Evolutionary conservation across 2,797 vertebrate genomes (phyloP).

Genomic region (Dendrocincla tyrannina): DNA sequence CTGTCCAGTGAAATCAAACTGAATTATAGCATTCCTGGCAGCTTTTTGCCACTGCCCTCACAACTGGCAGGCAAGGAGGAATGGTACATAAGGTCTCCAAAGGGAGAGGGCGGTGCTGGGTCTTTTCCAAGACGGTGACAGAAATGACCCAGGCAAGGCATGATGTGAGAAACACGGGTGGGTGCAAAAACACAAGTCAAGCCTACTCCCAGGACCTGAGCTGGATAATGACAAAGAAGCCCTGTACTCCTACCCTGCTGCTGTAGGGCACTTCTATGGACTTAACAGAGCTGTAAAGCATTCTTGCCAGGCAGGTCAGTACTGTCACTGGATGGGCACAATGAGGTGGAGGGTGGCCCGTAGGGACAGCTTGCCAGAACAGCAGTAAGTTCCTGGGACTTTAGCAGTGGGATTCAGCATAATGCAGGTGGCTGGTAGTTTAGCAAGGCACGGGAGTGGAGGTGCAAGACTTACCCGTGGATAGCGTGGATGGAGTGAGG

Average conservation of each 20-base stretch:
- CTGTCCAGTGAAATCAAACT: background rate
- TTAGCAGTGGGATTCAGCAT: fast-evolving
- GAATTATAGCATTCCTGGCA: fast-evolving
- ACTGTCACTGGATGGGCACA: background rate
- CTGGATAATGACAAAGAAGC: background rate
- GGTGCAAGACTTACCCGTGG: constrained; percentile 86
- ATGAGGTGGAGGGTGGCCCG: background rate
- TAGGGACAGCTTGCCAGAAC: background rate
- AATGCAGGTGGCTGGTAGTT: fast-evolving
- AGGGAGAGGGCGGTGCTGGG: fast-evolving
- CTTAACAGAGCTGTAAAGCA: background rate
- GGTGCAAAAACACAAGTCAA: background rate
- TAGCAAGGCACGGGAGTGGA: background rate
- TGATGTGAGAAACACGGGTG: fast-evolving
- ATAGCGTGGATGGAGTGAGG: constrained; percentile 90
- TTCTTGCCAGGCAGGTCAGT: background rate
- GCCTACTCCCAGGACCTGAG: background rate
- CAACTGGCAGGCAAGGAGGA: background rate
- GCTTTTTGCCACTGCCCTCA: fast-evolving
- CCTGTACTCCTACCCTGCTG: background rate
- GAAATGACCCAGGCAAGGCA: background rate
- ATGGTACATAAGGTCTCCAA: background rate
- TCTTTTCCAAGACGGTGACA: background rate
- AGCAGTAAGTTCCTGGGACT: background rate
- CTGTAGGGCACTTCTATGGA: background rate